Conservation (phyloP, 2,113 vertebrate species). For the Tachycineta bicolor region DNA sequence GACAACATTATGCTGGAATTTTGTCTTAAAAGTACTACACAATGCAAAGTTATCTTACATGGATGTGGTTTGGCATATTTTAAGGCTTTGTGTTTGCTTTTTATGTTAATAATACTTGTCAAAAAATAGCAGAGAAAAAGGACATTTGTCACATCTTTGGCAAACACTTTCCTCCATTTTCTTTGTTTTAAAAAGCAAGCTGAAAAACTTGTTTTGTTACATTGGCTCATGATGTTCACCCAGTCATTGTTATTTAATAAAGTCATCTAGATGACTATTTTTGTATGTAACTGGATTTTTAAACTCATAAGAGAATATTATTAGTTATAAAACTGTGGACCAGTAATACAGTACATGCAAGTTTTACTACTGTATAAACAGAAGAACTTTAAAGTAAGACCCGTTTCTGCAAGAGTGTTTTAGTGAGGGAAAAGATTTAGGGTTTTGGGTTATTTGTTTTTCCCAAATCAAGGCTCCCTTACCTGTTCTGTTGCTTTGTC, state of each 20-base stretch:
- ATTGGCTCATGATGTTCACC: not conserved
- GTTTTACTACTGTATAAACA: not conserved
- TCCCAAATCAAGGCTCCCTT: not conserved
- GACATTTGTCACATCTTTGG: not conserved
- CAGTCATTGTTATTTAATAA: not conserved
- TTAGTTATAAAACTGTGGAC: not conserved
- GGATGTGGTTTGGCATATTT: not conserved
- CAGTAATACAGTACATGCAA: not conserved
- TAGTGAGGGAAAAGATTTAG: not conserved
- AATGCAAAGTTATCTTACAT: not conserved
- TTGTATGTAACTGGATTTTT: not conserved
- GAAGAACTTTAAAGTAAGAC: not conserved
- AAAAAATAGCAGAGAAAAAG: not conserved
- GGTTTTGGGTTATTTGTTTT: accelerated
- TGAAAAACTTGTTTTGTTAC: not conserved
- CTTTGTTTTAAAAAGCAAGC: not conserved
- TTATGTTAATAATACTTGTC: not conserved
- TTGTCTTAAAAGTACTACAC: not conserved
- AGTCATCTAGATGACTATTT: not conserved
- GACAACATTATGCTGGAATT: slow-evolving; percentile 27
- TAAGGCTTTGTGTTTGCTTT: not conserved
- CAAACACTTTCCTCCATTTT: not conserved
- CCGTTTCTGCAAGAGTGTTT: not conserved
- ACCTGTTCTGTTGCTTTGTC: not conserved
- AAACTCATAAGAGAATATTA: not conserved